phyloP scores from a whole-genome alignment of 1,140 invertebrate species.

The Oscheius sp. region DNA sequence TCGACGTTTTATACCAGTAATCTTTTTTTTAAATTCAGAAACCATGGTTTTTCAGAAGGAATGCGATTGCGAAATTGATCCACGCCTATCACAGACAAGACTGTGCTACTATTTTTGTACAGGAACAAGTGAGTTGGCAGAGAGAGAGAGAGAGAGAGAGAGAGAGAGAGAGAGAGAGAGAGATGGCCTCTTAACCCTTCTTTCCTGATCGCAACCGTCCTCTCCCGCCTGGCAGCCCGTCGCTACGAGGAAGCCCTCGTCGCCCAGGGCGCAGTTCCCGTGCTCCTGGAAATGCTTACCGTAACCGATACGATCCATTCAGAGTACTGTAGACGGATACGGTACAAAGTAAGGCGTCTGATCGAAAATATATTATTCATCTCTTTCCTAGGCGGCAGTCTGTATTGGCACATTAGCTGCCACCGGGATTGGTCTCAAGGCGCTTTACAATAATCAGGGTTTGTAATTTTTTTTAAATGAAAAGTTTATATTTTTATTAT shows the following conservation, averaged over 20 bases:
- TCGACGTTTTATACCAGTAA: constrained; percentile 38
- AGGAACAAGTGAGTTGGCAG: constrained; percentile 25
- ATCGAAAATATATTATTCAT: not conserved
- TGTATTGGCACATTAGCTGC: constrained; percentile 48
- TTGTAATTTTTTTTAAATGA: not conserved
- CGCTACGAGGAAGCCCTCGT: constrained; percentile 40
- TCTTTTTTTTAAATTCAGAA: too few species aligned
- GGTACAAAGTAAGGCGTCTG: constrained; percentile 35
- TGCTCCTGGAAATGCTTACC: constrained; percentile 45
- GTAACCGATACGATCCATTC: constrained; percentile 33
- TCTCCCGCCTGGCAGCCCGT: constrained; percentile 43
- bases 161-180: too few species aligned
- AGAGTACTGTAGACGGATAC: constrained; percentile 46
- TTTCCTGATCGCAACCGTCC: constrained; percentile 42
- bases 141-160: too few species aligned
- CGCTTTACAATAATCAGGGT: constrained; percentile 45
- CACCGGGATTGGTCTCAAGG: constrained; percentile 40
- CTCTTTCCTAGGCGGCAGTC: constrained; percentile 42
- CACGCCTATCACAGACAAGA: constrained; percentile 33
- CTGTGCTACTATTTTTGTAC: constrained; percentile 41
- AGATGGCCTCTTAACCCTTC: not conserved
- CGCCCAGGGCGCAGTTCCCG: constrained; percentile 39
- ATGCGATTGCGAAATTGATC: constrained; percentile 28
- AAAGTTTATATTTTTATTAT: too few species aligned
- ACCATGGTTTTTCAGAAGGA: constrained; percentile 10